Base-by-base conservation (phyloP, 2,888 invertebrate species). In the Rotaria socialis region DNA sequence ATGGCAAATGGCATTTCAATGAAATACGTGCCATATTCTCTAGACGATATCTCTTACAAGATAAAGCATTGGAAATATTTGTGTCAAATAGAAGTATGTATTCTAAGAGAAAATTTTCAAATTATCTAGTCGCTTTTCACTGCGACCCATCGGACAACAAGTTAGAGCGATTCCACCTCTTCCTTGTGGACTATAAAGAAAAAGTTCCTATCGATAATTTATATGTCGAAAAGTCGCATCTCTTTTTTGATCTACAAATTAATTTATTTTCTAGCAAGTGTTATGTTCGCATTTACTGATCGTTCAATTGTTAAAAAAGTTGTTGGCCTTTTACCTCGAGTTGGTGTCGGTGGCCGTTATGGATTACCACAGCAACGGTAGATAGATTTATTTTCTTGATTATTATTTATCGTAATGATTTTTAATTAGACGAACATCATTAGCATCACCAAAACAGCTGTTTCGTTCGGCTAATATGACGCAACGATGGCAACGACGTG, bases 391-490 rank as follows among this genome's bases (percentile, higher is more conserved):
- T 52, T 3, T 11, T 22, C 10, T 22, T 55, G 2, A 55, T 55
- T 55, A 5, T 55, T 55, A 35, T 55, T 4, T 22, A 2, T 22
- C 6, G 35, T 80, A 11, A 2, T 50, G 14, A 50, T 0, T n/a
- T 24, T 2, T 47, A 5, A n/a, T 22, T 47, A 80, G 96, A 89
- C 94, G 97, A 88, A 97, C 98, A 80, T 97, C 97, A 24, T 95
- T 98, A 94, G 98, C 99, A 95, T 96, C 97, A 3, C 97, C 99
- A 0, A 94, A 97, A 24, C 98, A 99, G 92, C 93, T 99, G 89
- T 99, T 98, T 95, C 94, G 97, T 90, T 96, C 96, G 93, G 98
- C 98, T 43, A 97, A 98, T 92, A 99, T 99, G 99, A 98, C 97
- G 85, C 96, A 97, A 92, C 96, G 97, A 92, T 99, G 99, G 99